Base-by-base conservation (phyloP, 2,888 invertebrate species). In the Lasioglossum marginatum region DNA sequence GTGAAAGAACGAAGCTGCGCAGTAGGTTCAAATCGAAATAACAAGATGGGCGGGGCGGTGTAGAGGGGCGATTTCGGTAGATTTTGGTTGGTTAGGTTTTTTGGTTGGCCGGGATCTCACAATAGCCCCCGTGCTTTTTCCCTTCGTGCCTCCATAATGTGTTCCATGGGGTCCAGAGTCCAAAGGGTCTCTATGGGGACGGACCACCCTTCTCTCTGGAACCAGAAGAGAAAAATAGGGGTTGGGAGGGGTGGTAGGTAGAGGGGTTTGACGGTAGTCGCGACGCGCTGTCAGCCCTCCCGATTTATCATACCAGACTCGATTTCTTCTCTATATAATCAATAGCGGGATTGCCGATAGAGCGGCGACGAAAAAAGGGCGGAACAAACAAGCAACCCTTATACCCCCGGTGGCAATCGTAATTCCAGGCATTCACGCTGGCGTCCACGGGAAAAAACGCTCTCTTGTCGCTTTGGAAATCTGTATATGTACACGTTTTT, bases 281-380 rank as follows among this genome's bases (percentile, higher is more conserved):
- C 90, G 89, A 87, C 89, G 86, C 92, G 86, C 92, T 92, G 94
- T 94, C 93, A 94, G 91, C 92, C 91, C 88, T 88, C 89, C 92
- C 95, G 93, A 95, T 95, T 95, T 95, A 95, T 95, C 95, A 95
- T 94, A 94, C 92, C 91, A 88, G 92, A 92, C 93, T 94, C 94
- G 94, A 94, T 94, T 94, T 92, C 92, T 92, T 93, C 92, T 91
- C 90, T 90, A 92, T 92, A 92, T 92, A 91, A 91, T 92, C 92
- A 91, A 93, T 92, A 91, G 92, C 92, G 85, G 90, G 91, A 92
- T 92, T 91, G 92, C 89, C 91, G 89, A 90, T 88, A 88, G 81
- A 78, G 77, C 43, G 60, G 72, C 60, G 37, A 23, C 52, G 72
- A 83, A 86, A 83, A 85, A 87, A 86, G 72, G 73, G 43, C 85